Evolutionary conservation across 2,888 invertebrate species (phyloP).

Genomic region (Frankliniella intonsa): DNA sequence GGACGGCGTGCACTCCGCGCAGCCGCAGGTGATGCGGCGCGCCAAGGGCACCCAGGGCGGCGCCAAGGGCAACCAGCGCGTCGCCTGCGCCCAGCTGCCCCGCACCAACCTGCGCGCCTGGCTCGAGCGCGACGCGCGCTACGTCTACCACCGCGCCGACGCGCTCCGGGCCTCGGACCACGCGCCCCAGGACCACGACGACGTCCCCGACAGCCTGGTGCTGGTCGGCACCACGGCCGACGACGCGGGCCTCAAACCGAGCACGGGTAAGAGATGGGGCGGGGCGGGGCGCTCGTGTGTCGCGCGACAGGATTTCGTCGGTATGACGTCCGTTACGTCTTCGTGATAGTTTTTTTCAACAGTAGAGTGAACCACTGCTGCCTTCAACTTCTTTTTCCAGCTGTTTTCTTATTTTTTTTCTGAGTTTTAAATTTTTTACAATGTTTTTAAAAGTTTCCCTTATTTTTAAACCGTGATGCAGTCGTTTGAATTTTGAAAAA

Average conservation of each 20-base stretch:
- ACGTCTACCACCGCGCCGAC: background rate
- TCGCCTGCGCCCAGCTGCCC: slow-evolving; percentile 52
- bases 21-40: slow-evolving; percentile 66
- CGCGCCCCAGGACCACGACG: slow-evolving; percentile 1
- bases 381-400: too few species aligned
- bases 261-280: background rate
- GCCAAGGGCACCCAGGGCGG: slow-evolving; percentile 43
- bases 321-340: too few species aligned
- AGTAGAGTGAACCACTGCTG: too few species aligned
- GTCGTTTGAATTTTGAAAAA: background rate
- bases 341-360: too few species aligned
- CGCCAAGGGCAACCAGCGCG: slow-evolving; percentile 50
- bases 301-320: too few species aligned
- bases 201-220: slow-evolving; percentile 13
- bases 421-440: background rate
- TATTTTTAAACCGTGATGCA: too few species aligned
- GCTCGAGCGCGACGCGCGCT: background rate
- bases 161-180: background rate
- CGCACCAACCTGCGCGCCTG: slow-evolving; percentile 23
- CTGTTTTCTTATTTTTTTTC: background rate
- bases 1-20: slow-evolving; percentile 58
- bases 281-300: background rate
- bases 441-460: background rate
- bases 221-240: background rate
- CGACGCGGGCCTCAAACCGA: background rate